Evolutionary conservation across 2,797 vertebrate genomes (phyloP).

Genomic region (Epinephelus malabaricus): DNA sequence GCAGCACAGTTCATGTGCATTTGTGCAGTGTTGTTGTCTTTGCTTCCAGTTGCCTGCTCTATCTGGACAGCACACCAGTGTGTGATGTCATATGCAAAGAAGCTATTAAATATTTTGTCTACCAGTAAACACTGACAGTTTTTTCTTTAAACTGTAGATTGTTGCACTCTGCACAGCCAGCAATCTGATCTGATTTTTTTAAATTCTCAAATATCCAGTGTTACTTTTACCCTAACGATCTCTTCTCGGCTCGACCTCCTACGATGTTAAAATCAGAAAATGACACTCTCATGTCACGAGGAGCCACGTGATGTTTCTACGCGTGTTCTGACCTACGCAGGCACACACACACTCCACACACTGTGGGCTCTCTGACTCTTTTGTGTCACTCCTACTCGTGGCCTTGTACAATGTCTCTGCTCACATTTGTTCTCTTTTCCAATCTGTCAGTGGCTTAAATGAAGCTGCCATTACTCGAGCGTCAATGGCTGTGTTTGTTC

Average conservation of each 20-base stretch:
- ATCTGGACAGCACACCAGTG: too few species aligned
- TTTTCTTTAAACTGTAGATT: too few species aligned
- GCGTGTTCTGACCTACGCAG: background rate
- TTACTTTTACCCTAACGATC: too few species aligned
- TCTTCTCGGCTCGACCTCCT: background rate
- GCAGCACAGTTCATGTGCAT: too few species aligned
- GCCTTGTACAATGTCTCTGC: conserved; percentile 49
- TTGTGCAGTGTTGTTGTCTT: too few species aligned
- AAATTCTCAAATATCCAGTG: background rate
- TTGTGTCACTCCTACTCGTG: conserved; percentile 61
- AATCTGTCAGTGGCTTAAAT: conserved; percentile 32
- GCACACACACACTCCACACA: conserved; percentile 13
- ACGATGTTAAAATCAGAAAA: background rate
- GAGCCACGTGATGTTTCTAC: background rate
- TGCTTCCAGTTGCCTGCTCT: too few species aligned
- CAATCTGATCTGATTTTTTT: too few species aligned
- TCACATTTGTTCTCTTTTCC: conserved; percentile 46
- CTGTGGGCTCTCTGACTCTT: conserved; percentile 26
- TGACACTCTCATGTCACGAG: conserved; percentile 1
- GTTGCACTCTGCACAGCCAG: too few species aligned
- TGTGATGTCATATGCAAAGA: too few species aligned
- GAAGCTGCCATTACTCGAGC: conserved; percentile 42
- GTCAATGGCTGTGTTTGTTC: background rate
- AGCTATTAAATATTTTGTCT: too few species aligned
- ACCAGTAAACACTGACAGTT: too few species aligned